Base-by-base conservation (phyloP, 2,888 invertebrate species). In the Limnephilus marmoratus region DNA sequence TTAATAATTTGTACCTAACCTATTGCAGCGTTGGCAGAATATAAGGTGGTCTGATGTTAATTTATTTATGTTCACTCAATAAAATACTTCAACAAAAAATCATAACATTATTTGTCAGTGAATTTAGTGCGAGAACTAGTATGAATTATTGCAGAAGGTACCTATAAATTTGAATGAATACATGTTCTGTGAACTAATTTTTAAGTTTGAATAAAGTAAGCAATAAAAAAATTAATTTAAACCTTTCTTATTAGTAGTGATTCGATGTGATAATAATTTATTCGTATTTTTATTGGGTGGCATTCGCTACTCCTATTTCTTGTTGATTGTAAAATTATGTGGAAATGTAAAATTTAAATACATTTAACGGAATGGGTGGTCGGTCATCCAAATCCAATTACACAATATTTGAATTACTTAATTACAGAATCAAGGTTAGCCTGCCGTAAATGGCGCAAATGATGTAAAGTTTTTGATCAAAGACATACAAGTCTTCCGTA, bases 31-130 rank as follows among this genome's bases (percentile, higher is more conserved):
- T 31, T 82, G 34, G 24, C 53, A 82, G 31, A 31, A 29, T 82
- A 34, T 29, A 49, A 11, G 53, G 53, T 87, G 87, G 29, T 68
- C 53, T 68, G 18, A 49, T 49, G 49, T 49, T 49, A 49, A 88
- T 53, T 88, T 80, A 88, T 53, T 88, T 80, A 88, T 88, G 68
- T 68, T 88, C 68, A 31, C 80, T 88, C 31, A 80, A 88, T 80
- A 15, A 68, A 88, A 88, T 34, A 31, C 3, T 3, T 41, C 45
- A 15, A 85, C 45, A 85, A 86, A 86, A 82, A 29, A 68, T 68
- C 53, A 7, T 68, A 18, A 68, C 18, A 18, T 68, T 24, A 68
- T 18, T 68, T 24, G 18, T 15, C 15, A 49, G 53, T 68, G 18
- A 24, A 68, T 68, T 68, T 68, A 68, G 53, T 68, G 24, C 53